Conservation (phyloP, 2,113 vertebrate genomes). For the Labrus mixtus region DNA sequence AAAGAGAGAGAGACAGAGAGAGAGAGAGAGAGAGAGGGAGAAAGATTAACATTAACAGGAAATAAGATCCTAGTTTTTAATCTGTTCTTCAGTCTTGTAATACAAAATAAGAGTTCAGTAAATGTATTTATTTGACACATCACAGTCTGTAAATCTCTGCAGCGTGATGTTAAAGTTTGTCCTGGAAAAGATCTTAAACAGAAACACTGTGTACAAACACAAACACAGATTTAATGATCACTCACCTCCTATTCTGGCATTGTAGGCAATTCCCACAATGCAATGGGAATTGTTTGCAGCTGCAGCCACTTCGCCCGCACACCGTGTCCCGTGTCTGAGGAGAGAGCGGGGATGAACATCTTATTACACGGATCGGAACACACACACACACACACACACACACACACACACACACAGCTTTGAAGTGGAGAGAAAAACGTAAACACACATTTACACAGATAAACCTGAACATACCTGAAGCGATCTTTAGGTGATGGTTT, state of each 20-base stretch:
- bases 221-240: neutral
- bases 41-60: no score
- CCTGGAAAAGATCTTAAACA: neutral
- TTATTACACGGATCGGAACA: slow-evolving; percentile 39
- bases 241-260: slow-evolving; percentile 97
- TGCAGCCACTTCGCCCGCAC: slow-evolving; percentile 97
- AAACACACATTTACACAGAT: slow-evolving; percentile 36
- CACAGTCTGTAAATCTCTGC: no score
- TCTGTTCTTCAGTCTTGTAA: no score
- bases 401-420: slow-evolving; percentile 29
- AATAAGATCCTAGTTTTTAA: no score
- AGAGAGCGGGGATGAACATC: slow-evolving; percentile 53
- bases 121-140: no score
- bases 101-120: slow-evolving; percentile 12
- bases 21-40: no score
- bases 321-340: slow-evolving; percentile 97
- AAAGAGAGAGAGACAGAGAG: no score
- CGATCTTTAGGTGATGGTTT: neutral
- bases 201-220: neutral
- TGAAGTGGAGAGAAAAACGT: slow-evolving; percentile 29
- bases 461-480: slow-evolving; percentile 25
- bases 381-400: slow-evolving; percentile 12
- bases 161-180: no score
- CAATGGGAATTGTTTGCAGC: slow-evolving; percentile 98
- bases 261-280: slow-evolving; percentile 97